phyloP scores from a whole-genome alignment of 1,140 invertebrate species.

The Aphidius ervi region DNA sequence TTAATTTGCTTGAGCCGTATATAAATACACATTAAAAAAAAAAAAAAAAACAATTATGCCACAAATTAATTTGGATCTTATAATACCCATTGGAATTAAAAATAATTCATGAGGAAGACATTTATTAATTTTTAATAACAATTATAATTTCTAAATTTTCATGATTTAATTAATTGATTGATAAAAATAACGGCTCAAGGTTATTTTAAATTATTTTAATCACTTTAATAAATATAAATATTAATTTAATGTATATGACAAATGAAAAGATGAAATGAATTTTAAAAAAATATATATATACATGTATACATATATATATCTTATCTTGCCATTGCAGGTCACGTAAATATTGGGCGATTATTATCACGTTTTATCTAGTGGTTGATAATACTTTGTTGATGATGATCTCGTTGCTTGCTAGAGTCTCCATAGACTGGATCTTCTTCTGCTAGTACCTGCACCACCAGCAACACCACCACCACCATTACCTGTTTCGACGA shows the following conservation, averaged over 20 bases:
- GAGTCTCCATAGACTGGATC: conserved; percentile 38
- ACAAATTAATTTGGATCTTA: conserved; percentile 34
- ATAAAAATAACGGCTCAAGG: too few relatives aligned
- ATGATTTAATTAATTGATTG: too few relatives aligned
- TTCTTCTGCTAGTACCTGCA: conserved; percentile 9
- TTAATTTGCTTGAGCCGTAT: conserved; percentile 22
- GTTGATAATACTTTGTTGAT: conserved; percentile 9
- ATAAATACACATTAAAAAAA: neutral
- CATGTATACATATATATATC: too few relatives aligned
- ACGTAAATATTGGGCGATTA: too few relatives aligned
- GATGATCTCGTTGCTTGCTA: conserved; percentile 23
- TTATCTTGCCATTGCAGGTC: too few relatives aligned
- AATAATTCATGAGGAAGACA: conserved; percentile 26
- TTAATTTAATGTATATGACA: too few relatives aligned
- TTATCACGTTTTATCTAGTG: neutral
- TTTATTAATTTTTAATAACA: too few relatives aligned
- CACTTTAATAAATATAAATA: too few relatives aligned
- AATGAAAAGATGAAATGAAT: too few relatives aligned
- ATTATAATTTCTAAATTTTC: too few relatives aligned
- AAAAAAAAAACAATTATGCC: conserved; percentile 26
- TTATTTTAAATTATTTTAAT: too few relatives aligned
- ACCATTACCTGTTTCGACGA: conserved; percentile 27
- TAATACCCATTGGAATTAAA: conserved; percentile 16
- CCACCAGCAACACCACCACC: neutral
- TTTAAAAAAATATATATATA: too few relatives aligned